Conservation (phyloP, 2,797 vertebrate genomes). For the Hafferia zeledoni region DNA sequence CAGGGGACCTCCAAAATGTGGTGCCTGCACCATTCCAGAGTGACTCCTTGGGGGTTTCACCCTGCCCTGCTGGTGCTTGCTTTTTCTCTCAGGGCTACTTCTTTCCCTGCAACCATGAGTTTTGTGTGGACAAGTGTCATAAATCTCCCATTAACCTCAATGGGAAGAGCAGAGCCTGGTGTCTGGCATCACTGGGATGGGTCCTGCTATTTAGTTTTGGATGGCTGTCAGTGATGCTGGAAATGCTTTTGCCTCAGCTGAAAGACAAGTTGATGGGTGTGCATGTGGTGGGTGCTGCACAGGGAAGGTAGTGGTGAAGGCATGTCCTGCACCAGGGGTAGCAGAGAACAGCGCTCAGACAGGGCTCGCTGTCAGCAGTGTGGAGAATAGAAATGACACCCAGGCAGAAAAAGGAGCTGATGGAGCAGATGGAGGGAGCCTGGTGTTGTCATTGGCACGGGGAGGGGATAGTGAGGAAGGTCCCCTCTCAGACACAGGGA, state of each 20-base stretch:
- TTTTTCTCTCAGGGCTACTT: neutral
- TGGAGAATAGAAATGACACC: slow-evolving; percentile 75
- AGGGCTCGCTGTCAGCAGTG: slow-evolving; percentile 60
- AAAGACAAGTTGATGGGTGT: neutral
- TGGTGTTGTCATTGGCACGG: neutral
- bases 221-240: neutral
- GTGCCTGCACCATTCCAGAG: rapidly evolving
- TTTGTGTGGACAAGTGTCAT: neutral
- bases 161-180: neutral
- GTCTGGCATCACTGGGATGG: neutral
- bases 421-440: slow-evolving; percentile 59
- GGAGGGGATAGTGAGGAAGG: neutral
- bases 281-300: neutral
- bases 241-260: neutral
- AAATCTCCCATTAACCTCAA: neutral
- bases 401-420: neutral
- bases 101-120: neutral
- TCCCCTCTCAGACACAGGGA: neutral
- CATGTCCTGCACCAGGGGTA: neutral
- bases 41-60: neutral
- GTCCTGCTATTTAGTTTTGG: neutral
- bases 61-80: rapidly evolving
- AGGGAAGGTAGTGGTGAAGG: neutral
- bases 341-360: neutral
- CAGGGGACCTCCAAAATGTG: neutral